Conservation (phyloP, 2,888 invertebrate genomes). For the Odontocerum albicorne region DNA sequence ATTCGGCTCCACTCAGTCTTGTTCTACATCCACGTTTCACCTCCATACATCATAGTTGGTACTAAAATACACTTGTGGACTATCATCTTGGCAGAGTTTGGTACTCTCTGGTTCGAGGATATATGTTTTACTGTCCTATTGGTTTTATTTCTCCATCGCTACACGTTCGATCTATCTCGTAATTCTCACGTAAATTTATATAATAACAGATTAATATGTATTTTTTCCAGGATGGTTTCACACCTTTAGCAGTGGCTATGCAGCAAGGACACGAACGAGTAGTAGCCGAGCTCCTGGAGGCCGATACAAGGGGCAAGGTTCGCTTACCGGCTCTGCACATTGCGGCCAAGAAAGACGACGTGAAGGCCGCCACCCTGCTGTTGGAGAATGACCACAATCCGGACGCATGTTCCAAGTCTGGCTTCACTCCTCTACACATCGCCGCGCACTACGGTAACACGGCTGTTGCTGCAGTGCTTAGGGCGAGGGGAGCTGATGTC, state of each 20-base stretch:
- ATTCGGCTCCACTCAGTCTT: no score
- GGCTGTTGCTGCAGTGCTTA: slow-evolving; percentile 83
- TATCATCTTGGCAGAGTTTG: no score
- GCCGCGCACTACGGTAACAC: slow-evolving; percentile 98
- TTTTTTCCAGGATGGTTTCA: slow-evolving; percentile 95
- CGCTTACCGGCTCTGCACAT: slow-evolving; percentile 96
- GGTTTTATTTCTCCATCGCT: no score
- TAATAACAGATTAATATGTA: no score
- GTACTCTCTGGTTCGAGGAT: no score
- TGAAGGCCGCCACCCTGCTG: slow-evolving; percentile 90
- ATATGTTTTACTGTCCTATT: no score
- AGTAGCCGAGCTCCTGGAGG: slow-evolving; percentile 92
- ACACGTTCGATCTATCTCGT: no score
- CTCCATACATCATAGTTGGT: no score
- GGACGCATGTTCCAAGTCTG: slow-evolving; percentile 95
- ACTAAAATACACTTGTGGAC: no score
- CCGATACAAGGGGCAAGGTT: slow-evolving; percentile 95
- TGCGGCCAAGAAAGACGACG: slow-evolving; percentile 98
- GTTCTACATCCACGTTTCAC: no score
- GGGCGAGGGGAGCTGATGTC: slow-evolving; percentile 91
- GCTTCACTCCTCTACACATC: slow-evolving; percentile 98
- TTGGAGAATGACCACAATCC: slow-evolving; percentile 96
- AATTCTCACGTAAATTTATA: no score
- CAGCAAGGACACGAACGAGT: slow-evolving; percentile 98
- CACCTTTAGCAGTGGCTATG: slow-evolving; percentile 98